phyloP scores from a whole-genome alignment of 2,113 vertebrate genomes.

The Probosciger aterrimus region DNA sequence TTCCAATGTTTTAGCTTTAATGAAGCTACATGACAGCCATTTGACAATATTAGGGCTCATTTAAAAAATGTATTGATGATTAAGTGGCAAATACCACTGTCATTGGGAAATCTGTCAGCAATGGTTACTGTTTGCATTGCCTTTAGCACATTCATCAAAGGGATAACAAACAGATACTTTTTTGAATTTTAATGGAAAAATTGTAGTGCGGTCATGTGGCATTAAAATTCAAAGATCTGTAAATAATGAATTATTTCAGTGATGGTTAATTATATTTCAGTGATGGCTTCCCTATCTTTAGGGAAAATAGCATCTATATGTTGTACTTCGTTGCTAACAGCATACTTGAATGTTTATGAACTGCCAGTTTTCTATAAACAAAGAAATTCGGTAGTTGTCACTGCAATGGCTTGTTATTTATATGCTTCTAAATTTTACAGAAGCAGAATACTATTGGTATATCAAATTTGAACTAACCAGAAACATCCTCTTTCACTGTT shows the following conservation, averaged over 20 bases:
- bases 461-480: conserved; percentile 5
- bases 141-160: conserved; percentile 49
- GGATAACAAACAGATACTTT: conserved; percentile 31
- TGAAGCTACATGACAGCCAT: conserved; percentile 14
- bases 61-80: conserved; percentile 32
- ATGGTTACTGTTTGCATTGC: conserved; percentile 11
- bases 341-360: conserved; percentile 50
- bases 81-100: conserved; percentile 17
- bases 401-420: conserved; percentile 40
- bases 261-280: conserved; percentile 33
- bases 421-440: conserved; percentile 16
- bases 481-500: not conserved
- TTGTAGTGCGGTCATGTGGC: not conserved
- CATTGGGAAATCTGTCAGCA: not conserved
- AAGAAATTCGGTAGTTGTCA: not conserved
- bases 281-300: conserved; percentile 22
- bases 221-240: conserved; percentile 56
- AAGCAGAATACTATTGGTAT: not conserved
- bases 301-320: conserved; percentile 43
- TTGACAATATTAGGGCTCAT: conserved; percentile 20
- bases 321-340: conserved; percentile 44
- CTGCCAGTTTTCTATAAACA: conserved; percentile 23
- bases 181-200: conserved; percentile 50
- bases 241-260: conserved; percentile 57
- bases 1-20: conserved; percentile 15